phyloP scores from a whole-genome alignment of 2,797 vertebrate genomes.

The Pygocentrus nattereri region DNA sequence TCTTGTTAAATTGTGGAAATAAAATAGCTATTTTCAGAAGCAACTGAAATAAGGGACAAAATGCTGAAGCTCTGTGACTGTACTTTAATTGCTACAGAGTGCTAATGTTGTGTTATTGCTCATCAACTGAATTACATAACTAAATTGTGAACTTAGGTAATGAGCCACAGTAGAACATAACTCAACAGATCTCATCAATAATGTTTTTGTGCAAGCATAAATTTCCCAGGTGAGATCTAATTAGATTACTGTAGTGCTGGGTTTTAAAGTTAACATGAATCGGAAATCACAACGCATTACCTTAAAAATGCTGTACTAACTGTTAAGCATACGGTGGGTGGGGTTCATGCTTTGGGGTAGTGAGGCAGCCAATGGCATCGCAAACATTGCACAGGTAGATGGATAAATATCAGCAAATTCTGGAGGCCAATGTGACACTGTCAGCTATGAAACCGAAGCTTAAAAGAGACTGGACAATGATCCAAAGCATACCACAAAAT shows the following conservation, averaged over 20 bases:
- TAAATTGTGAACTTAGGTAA: slow-evolving; percentile 9
- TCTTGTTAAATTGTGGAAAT: slow-evolving; percentile 8
- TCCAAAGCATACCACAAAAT: too few species aligned
- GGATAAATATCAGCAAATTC: too few species aligned
- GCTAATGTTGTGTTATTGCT: slow-evolving; percentile 11
- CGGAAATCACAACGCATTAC: too few species aligned
- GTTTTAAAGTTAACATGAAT: not conserved
- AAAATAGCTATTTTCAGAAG: not conserved
- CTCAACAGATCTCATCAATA: not conserved
- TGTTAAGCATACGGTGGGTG: too few species aligned
- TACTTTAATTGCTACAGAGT: slow-evolving; percentile 1
- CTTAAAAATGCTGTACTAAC: too few species aligned
- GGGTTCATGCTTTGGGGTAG: too few species aligned
- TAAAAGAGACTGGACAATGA: too few species aligned
- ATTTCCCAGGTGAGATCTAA: not conserved
- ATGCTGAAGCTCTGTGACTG: not conserved
- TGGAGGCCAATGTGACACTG: too few species aligned
- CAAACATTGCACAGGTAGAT: too few species aligned
- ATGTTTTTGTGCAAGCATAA: not conserved
- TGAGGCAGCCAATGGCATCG: too few species aligned
- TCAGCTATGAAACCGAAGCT: too few species aligned
- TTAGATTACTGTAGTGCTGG: not conserved
- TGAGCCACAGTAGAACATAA: not conserved
- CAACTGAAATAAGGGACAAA: not conserved
- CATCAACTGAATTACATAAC: not conserved